These are phyloP conservation scores for Tanaodytes sp. DNA, from an alignment of 2,888 invertebrate species.

Conservation along the genomic window DNA sequence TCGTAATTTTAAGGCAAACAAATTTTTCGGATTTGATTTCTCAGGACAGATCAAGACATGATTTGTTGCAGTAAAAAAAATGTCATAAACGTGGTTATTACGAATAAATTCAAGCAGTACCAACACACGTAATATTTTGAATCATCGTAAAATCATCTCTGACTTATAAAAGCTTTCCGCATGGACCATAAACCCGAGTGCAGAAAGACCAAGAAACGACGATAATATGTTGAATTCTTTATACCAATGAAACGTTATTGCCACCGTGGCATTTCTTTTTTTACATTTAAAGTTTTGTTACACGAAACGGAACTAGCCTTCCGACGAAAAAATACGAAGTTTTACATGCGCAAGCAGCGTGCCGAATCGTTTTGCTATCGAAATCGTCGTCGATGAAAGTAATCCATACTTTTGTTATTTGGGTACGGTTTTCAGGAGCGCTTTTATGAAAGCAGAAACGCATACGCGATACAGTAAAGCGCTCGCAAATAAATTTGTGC, in stretches of 20 bases:
- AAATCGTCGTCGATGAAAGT: constrained; percentile 19
- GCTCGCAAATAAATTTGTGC: no score
- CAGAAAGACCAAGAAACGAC: no score
- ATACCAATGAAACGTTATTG: constrained; percentile 14
- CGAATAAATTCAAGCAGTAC: no score
- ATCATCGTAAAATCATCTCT: constrained; percentile 44
- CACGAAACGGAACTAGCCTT: constrained; percentile 17
- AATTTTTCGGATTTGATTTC: constrained; percentile 36
- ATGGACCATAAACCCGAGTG: no score
- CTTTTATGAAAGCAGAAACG: no score
- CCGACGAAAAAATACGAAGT: constrained; percentile 6
- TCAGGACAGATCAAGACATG: constrained; percentile 32
- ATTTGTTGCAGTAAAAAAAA: constrained; percentile 41
- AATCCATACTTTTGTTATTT: constrained; percentile 23
- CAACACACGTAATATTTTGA: constrained; percentile 23
- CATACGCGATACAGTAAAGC: no score
- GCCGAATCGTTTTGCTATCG: constrained; percentile 20
- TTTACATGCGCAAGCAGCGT: constrained; percentile 19
- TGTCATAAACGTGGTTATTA: constrained; percentile 40
- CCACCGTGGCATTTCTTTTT: background rate
- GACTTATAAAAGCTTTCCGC: no score
- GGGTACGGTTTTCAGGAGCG: background rate
- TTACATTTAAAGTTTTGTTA: constrained; percentile 5
- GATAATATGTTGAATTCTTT: constrained; percentile 40
- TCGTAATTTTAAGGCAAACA: constrained; percentile 37